These are phyloP conservation scores for Chaenodraco wilsoni DNA, from an alignment of 2,797 vertebrate genomes.

Conservation along the genomic window DNA sequence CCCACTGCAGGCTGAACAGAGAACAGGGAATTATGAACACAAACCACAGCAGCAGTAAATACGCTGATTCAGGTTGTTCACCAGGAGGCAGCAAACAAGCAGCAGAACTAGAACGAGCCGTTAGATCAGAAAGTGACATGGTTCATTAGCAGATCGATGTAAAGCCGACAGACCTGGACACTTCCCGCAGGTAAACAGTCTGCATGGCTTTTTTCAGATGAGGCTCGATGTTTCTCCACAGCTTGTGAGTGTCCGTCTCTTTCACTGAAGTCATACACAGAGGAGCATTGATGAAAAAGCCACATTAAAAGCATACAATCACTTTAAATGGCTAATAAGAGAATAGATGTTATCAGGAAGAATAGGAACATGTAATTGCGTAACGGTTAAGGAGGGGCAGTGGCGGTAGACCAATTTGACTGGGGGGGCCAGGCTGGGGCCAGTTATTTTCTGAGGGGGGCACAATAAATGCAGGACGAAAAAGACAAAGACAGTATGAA, in stretches of 20 bases:
- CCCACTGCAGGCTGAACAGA: constrained; percentile 91
- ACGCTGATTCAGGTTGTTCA: neutral
- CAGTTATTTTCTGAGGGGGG: too few relatives aligned
- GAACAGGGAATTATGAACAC: neutral
- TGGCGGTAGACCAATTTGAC: too few relatives aligned
- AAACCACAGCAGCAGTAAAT: neutral
- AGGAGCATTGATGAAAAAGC: neutral
- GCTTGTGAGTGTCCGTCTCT: constrained; percentile 93
- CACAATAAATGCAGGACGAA: too few relatives aligned
- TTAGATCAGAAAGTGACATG: neutral
- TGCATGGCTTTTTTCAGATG: constrained; percentile 98
- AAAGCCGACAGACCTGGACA: constrained; percentile 89
- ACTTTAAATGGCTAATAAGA: neutral
- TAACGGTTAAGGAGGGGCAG: neutral
- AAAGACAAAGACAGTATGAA: too few relatives aligned
- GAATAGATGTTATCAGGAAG: neutral
- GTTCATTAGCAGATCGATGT: neutral
- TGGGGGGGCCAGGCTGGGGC: too few relatives aligned
- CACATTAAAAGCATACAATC: neutral
- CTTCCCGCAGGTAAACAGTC: constrained; percentile 95
- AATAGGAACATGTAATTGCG: neutral
- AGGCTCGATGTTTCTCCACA: constrained; percentile 98
- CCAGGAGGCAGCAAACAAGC: neutral
- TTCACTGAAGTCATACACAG: constrained; percentile 79
- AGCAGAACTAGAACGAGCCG: neutral